phyloP scores from a whole-genome alignment of 2,113 vertebrate genomes.

The Pituophis catenifer region DNA sequence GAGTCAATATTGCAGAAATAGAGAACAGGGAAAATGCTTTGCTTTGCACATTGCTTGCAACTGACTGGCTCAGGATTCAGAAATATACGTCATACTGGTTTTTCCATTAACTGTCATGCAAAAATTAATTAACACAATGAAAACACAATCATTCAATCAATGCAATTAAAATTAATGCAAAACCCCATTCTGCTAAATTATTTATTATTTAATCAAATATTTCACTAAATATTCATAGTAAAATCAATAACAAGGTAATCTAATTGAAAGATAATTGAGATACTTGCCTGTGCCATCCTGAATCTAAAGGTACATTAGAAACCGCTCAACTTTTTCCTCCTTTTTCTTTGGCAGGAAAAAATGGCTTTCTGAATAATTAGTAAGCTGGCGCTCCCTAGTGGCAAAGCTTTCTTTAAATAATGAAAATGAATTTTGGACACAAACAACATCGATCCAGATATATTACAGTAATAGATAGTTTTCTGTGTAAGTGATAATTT shows the following conservation, averaged over 20 bases:
- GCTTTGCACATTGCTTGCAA: neutral
- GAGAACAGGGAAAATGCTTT: neutral
- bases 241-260: neutral
- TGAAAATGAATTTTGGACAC: neutral
- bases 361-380: constrained; percentile 28
- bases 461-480: neutral
- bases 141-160: neutral
- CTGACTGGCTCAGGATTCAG: neutral
- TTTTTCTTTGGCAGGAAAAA: neutral
- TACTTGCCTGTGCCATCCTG: neutral
- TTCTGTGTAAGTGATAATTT: neutral
- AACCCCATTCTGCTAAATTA: neutral
- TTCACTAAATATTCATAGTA: neutral
- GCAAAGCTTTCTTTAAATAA: constrained; percentile 23
- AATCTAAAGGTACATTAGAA: constrained; percentile 20
- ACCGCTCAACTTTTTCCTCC: neutral
- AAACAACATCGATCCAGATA: neutral
- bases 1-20: neutral
- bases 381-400: constrained; percentile 58
- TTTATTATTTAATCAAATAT: neutral
- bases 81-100: neutral
- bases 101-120: neutral
- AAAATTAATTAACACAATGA: neutral
- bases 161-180: neutral
- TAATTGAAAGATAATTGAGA: neutral